Percentiles rank a stretch among this genome's conserved stretches.
Evolutionary conservation across 2,888 invertebrate species (phyloP).

Genomic region (Acleris laterana): DNA sequence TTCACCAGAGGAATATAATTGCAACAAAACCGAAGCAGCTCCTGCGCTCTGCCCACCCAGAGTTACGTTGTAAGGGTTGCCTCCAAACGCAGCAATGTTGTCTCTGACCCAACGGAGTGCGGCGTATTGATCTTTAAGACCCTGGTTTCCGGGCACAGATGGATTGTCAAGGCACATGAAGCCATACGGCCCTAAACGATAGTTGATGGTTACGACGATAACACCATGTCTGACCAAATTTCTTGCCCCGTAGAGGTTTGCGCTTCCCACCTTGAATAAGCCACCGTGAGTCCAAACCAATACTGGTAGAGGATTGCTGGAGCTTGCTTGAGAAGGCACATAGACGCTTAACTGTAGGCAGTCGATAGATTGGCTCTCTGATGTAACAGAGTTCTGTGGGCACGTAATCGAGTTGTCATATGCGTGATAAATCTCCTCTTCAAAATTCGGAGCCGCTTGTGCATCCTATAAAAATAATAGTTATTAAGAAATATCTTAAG

Average conservation of each 20-base stretch:
- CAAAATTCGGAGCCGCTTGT: conserved; percentile 55
- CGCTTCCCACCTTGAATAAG: conserved; percentile 60
- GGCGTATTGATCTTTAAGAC: conserved; percentile 71
- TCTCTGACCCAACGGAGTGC: conserved; percentile 71
- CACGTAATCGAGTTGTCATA: conserved; percentile 64
- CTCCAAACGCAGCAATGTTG: conserved; percentile 73
- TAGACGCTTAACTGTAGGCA: conserved; percentile 87
- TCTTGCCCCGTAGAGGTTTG: conserved; percentile 57
- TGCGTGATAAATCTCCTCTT: conserved; percentile 65
- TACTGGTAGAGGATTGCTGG: conserved; percentile 67
- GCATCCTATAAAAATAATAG: conserved; percentile 57
- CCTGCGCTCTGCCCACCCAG: conserved; percentile 73
- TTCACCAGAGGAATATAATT: conserved; percentile 67
- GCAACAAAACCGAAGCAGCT: conserved; percentile 65
- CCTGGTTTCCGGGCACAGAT: conserved; percentile 71
- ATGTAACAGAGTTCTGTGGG: conserved; percentile 52
- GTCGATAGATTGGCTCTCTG: conserved; percentile 66
- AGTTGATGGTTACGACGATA: conserved; percentile 72
- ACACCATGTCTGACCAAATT: conserved; percentile 67
- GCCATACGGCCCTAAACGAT: conserved; percentile 75
- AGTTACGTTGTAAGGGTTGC: conserved; percentile 74
- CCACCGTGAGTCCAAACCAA: conserved; percentile 77
- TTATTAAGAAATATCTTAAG: conserved; percentile 12
- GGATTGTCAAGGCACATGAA: conserved; percentile 74
- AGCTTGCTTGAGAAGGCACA: conserved; percentile 65